A percentile compares a stretch with the other conserved stretches of the same genome.
Conservation (phyloP, 2,888 invertebrate species). For the Drosophila nigricruria region DNA sequence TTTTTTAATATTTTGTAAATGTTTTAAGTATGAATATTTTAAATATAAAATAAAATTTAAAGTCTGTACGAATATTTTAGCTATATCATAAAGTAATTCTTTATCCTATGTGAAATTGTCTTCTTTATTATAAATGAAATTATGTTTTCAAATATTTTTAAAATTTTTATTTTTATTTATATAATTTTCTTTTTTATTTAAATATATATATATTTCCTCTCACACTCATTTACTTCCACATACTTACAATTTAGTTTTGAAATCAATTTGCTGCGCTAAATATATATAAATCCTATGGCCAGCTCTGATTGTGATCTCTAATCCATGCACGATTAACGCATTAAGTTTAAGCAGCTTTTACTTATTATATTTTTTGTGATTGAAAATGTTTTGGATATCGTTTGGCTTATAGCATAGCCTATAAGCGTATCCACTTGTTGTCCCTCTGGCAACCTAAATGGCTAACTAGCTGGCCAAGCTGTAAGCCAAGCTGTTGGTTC, state of each 20-base stretch:
- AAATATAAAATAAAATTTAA: too few species aligned
- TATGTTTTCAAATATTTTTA: too few species aligned
- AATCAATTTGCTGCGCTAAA: constrained; percentile 12
- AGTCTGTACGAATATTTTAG: too few species aligned
- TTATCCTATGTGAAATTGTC: too few species aligned
- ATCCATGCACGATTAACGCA: constrained; percentile 29
- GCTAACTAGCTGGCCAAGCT: not conserved
- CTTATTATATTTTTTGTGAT: constrained; percentile 6
- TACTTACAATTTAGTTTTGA: constrained; percentile 52
- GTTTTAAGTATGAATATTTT: too few species aligned
- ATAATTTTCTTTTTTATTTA: not conserved
- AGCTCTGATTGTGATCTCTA: constrained; percentile 26
- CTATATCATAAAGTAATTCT: too few species aligned
- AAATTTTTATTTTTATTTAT: not conserved
- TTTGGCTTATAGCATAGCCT: constrained; percentile 30
- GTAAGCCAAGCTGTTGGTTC: constrained; percentile 32
- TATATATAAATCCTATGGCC: constrained; percentile 18
- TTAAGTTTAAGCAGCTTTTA: constrained; percentile 28
- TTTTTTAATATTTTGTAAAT: too few species aligned
- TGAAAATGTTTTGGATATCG: constrained; percentile 35
- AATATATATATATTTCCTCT: not conserved
- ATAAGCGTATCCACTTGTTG: constrained; percentile 60
- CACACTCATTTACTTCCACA: not conserved
- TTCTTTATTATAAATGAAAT: too few species aligned
- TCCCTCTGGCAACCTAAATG: not conserved